Conservation (phyloP, 1,140 invertebrate species). For the Ganaspis sp. region DNA sequence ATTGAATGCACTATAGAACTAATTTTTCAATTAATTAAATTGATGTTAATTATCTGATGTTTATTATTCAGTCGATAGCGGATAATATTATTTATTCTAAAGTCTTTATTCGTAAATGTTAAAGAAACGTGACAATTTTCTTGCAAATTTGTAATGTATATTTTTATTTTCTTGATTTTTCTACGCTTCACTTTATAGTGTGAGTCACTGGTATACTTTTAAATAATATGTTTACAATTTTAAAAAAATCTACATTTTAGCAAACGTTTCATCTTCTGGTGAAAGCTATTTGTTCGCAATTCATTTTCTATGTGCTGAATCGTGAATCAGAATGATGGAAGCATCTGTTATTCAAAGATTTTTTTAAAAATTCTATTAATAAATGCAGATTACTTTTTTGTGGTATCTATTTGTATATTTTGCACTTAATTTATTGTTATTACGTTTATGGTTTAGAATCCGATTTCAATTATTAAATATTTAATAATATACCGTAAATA, state of each 20-base stretch:
- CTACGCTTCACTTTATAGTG: not conserved
- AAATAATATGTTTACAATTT: slow-evolving; percentile 24
- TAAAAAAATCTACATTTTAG: slow-evolving; percentile 8
- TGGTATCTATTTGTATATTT: not conserved
- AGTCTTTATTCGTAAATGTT: too few relatives aligned
- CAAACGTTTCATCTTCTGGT: slow-evolving; percentile 17
- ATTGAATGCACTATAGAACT: too few relatives aligned
- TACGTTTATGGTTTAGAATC: too few relatives aligned
- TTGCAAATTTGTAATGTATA: not conserved
- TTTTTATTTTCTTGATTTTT: not conserved
- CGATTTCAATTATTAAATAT: too few relatives aligned
- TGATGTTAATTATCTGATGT: too few relatives aligned
- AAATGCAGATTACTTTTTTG: not conserved
- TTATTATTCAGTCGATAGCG: too few relatives aligned
- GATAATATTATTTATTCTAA: too few relatives aligned
- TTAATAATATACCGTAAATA: too few relatives aligned
- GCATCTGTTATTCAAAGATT: slow-evolving; percentile 8
- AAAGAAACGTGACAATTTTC: too few relatives aligned
- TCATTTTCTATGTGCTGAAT: slow-evolving; percentile 8
- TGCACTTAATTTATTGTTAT: too few relatives aligned
- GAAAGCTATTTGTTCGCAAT: not conserved
- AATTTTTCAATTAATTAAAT: too few relatives aligned
- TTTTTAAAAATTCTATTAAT: slow-evolving; percentile 6
- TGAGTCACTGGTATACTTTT: slow-evolving; percentile 1
- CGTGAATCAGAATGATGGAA: slow-evolving; percentile 19